Base-by-base conservation (phyloP, 2,888 invertebrate species). In the Himalopsyche kuldschensis region DNA sequence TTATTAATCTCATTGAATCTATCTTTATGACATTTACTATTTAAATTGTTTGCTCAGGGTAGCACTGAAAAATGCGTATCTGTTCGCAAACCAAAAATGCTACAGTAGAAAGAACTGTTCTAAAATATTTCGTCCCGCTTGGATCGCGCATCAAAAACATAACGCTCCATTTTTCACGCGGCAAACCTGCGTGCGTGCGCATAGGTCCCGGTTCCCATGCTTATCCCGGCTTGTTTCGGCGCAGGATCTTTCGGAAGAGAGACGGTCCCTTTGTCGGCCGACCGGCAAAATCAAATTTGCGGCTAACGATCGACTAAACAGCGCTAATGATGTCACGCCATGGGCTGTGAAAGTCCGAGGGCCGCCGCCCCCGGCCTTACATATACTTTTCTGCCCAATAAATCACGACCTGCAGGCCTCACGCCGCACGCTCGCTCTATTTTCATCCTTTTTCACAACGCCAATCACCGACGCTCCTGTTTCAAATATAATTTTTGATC, bases 311-410 rank as follows among this genome's bases (percentile, higher is more conserved):
- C 84, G 82, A 31, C 83, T 86, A 86, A 86, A 84, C 76, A 83
- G 82, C 55, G 82, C 85, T 88, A 88, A 88, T 86, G 87, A 87
- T 87, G 87, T 87, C 89, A 89, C 88, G 89, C 89, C 86, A 88
- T 80, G 80, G 84, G 82, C 83, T 20, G 32, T 24, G 35, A 84
- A 87, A 87, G 75, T 35, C 35, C 75, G 55, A 63, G 83, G 80
- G 55, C 79, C 77, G 30, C 15, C 24, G 79, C 83, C 78, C 84
- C 55, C 76, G 30, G 83, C 78, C 55, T 5, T 55, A 24, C 55
- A 55, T 55, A 55, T 20, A 24, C 55, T 55, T 24, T 24, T 24
- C 55, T 20, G 55, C 77, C 27, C 78, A 46, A 47, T 78, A 78
- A 78, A 78, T 78, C 78, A 78, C 78, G 69, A 76, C 83, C 78